A percentile compares a stretch with the other conserved stretches of the same genome.
These are phyloP conservation scores for Germaria angustata DNA, from an alignment of 2,888 invertebrate species.

Conservation along the genomic window DNA sequence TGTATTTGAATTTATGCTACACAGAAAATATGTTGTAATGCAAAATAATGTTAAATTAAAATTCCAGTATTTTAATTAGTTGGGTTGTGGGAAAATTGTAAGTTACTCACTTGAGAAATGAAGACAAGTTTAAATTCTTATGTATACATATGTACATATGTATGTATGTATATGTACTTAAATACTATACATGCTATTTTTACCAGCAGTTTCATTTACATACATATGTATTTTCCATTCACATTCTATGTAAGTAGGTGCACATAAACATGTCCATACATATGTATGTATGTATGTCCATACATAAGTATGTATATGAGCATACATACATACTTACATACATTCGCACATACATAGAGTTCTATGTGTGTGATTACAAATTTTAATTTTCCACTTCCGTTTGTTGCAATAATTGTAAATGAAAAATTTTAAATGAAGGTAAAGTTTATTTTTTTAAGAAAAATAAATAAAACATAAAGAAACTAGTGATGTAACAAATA, in stretches of 20 bases:
- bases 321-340: neutral
- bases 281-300: neutral
- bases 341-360: no score
- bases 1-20: slow-evolving; percentile 15
- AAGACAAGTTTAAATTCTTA: slow-evolving; percentile 7
- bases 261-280: neutral
- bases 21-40: slow-evolving; percentile 29
- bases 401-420: neutral
- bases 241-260: neutral
- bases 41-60: slow-evolving; percentile 25
- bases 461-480: no score
- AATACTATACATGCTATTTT: no score
- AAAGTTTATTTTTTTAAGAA: no score
- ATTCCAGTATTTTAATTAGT: slow-evolving; percentile 31
- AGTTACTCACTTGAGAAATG: slow-evolving; percentile 4
- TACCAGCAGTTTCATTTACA: neutral
- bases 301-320: neutral
- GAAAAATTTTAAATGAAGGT: no score
- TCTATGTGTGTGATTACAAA: neutral
- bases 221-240: neutral
- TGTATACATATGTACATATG: neutral
- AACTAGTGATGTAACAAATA: no score
- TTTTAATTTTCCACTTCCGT: slow-evolving; percentile 10
- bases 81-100: slow-evolving; percentile 23
- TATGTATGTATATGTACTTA: neutral